Conservation (phyloP, 37 sponge, comb jelly and placozoan species). For the Spongia lamella region DNA sequence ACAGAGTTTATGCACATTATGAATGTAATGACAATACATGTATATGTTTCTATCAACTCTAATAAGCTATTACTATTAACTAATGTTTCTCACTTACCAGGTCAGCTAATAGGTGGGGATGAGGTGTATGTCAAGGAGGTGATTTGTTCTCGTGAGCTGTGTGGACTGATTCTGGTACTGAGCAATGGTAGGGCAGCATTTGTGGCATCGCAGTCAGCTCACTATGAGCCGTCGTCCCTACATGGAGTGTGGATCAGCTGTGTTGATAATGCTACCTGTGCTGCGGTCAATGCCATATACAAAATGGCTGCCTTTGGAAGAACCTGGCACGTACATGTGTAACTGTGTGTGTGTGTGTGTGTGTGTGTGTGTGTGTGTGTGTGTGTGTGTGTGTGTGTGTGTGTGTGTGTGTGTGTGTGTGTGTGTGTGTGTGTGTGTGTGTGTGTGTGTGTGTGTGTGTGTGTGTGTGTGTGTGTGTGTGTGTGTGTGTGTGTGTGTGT, state of each 20-base stretch:
- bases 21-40: too few species aligned
- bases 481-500: neutral
- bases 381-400: too few species aligned
- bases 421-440: neutral
- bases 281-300: slow-evolving; percentile 56
- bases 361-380: neutral
- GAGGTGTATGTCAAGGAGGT: slow-evolving; percentile 13
- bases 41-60: too few species aligned
- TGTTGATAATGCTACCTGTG: slow-evolving; percentile 43
- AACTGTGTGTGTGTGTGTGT: neutral
- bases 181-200: slow-evolving; percentile 59
- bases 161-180: slow-evolving; percentile 56
- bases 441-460: slow-evolving; percentile 1
- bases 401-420: neutral
- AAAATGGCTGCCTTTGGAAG: slow-evolving; percentile 62
- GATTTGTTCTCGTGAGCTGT: slow-evolving; percentile 35
- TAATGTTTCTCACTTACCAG: neutral
- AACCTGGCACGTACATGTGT: slow-evolving; percentile 30
- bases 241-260: slow-evolving; percentile 68
- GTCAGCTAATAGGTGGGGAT: slow-evolving; percentile 17
- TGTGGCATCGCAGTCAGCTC: slow-evolving; percentile 22
- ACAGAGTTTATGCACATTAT: too few species aligned
- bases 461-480: neutral
- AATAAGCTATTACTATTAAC: neutral
- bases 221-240: slow-evolving; percentile 38